phyloP scores from a whole-genome alignment of 1,140 invertebrate species.

The Drosophila tsacasi region DNA sequence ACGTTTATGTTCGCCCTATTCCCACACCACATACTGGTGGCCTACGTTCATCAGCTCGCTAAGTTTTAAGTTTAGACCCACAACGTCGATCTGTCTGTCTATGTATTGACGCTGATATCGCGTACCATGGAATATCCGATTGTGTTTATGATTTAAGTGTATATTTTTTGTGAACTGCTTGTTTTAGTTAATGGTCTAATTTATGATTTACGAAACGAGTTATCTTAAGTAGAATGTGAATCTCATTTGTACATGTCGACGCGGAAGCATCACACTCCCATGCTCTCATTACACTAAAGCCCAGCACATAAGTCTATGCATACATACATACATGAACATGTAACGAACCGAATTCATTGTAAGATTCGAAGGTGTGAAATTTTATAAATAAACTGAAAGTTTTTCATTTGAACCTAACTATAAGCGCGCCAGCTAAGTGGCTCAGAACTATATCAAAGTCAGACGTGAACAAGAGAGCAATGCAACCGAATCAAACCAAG shows the following conservation, averaged over 20 bases:
- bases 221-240: conserved; percentile 74
- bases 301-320: conserved; percentile 17
- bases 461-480: conserved; percentile 22
- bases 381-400: conserved; percentile 73
- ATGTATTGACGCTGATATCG: conserved; percentile 11
- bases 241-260: conserved; percentile 66
- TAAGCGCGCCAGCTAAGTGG: conserved; percentile 56
- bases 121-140: conserved; percentile 33
- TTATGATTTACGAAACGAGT: conserved; percentile 63
- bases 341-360: conserved; percentile 63
- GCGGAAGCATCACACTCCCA: conserved; percentile 51
- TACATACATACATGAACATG: conserved; percentile 50
- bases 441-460: conserved; percentile 56
- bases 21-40: conserved; percentile 42
- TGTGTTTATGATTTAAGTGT: conserved; percentile 75
- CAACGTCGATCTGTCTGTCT: conserved; percentile 7
- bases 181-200: conserved; percentile 68
- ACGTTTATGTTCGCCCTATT: conserved; percentile 62
- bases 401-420: conserved; percentile 69
- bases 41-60: conserved; percentile 71
- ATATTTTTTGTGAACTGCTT: conserved; percentile 71
- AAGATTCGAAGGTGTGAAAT: conserved; percentile 70
- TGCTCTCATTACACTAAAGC: conserved; percentile 43
- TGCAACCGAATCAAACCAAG: conserved; percentile 6
- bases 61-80: conserved; percentile 56